Conservation (phyloP, 2,797 vertebrate species). For the Acestrorhynchus altus region DNA sequence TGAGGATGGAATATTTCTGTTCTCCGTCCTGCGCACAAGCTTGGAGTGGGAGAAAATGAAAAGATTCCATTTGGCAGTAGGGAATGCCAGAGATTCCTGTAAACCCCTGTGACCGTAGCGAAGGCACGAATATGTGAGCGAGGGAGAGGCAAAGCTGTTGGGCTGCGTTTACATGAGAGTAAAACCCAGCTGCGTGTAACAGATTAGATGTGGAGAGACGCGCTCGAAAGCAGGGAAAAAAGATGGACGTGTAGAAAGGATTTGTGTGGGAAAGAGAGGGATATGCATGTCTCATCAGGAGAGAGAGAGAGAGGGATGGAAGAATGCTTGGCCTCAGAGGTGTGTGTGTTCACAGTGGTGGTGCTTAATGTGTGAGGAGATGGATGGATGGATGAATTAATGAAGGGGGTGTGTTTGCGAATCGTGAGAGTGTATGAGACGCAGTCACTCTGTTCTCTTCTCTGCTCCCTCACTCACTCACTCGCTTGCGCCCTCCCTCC, state of each 20-base stretch:
- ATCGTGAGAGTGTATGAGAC: not conserved
- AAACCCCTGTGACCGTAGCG: conserved; percentile 10
- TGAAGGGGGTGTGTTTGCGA: not conserved
- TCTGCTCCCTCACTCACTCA: not conserved
- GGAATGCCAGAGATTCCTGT: conserved; percentile 32
- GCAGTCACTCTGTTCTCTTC: conserved; percentile 14
- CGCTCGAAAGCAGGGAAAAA: conserved; percentile 9
- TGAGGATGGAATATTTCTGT: not conserved
- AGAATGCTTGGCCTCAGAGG: not conserved
- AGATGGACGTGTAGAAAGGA: conserved; percentile 7
- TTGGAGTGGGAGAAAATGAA: conserved; percentile 4
- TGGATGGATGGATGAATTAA: conserved; percentile 6
- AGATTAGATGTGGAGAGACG: conserved; percentile 28
- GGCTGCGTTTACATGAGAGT: conserved; percentile 30
- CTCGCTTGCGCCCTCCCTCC: conserved; percentile 19
- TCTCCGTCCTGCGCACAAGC: not conserved
- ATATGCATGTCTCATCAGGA: not conserved
- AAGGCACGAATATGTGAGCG: conserved; percentile 10
- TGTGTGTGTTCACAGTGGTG: not conserved
- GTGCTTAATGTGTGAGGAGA: not conserved
- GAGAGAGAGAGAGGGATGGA: not conserved
- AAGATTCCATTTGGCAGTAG: conserved; percentile 30
- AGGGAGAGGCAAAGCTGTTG: conserved; percentile 4
- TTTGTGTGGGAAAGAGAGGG: conserved; percentile 15
- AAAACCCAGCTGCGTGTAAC: conserved; percentile 22